A percentile compares a stretch with the other conserved stretches of the same genome.
Conservation (phyloP, 1,140 invertebrate genomes). For the Chymomyza costata region DNA sequence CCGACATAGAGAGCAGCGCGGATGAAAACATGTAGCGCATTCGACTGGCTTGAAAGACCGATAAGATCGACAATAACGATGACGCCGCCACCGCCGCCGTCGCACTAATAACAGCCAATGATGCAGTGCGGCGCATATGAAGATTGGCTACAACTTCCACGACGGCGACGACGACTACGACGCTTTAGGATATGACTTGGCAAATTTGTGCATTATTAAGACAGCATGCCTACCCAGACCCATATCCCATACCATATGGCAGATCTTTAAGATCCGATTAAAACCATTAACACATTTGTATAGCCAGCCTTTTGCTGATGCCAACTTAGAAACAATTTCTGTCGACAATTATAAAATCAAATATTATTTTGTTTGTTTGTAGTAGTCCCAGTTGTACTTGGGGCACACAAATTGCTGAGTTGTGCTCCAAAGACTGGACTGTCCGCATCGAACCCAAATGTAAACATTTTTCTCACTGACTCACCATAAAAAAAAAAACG, state of each 20-base stretch:
- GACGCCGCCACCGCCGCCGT: conserved; percentile 16
- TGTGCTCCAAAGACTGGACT: too few species aligned
- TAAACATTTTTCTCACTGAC: conserved; percentile 35
- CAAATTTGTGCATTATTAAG: conserved; percentile 64
- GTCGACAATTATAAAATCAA: conserved; percentile 67
- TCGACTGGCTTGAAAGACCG: conserved; percentile 21
- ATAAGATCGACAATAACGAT: too few species aligned
- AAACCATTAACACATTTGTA: conserved; percentile 71
- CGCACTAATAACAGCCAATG: conserved; percentile 66
- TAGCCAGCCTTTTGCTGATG: conserved; percentile 23
- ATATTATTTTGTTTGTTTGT: conserved; percentile 35
- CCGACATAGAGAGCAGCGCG: conserved; percentile 6
- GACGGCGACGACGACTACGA: conserved; percentile 13
- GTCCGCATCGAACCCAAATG: conserved; percentile 18
- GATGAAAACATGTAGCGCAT: conserved; percentile 9
- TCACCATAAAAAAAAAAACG: conserved; percentile 8
- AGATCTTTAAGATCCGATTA: conserved; percentile 68
- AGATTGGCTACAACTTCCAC: too few species aligned
- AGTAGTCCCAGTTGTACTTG: conserved; percentile 12
- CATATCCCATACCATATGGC: conserved; percentile 2
- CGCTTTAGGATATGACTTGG: conserved; percentile 73
- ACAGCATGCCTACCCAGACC: conserved; percentile 23
- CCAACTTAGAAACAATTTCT: conserved; percentile 13
- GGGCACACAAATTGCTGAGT: conserved; percentile 1
- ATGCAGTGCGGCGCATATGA: conserved; percentile 23